Conservation (phyloP, 2,113 vertebrate species). For the Oncorhynchus gorbuscha region DNA sequence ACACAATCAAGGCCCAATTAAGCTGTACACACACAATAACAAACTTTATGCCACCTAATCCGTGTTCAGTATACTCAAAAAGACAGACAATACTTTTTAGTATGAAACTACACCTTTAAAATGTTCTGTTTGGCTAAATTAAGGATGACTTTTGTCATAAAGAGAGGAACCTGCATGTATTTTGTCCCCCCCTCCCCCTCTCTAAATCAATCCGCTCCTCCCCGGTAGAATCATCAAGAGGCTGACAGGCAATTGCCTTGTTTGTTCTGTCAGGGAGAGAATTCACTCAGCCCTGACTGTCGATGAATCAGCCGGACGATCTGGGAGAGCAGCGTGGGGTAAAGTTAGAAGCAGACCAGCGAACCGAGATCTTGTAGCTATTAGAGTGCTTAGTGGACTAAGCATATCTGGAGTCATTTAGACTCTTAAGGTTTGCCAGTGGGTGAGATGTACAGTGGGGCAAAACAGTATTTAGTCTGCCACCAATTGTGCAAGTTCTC, state of each 20-base stretch:
- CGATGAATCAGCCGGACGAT: slow-evolving; percentile 19
- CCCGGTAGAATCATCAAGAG: slow-evolving; percentile 11
- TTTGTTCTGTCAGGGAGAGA: slow-evolving; percentile 29
- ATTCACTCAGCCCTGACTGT: slow-evolving; percentile 2
- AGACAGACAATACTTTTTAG: too few species aligned
- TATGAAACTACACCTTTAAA: not conserved
- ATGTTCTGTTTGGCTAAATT: not conserved
- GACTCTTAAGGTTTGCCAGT: too few species aligned
- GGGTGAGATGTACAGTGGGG: too few species aligned
- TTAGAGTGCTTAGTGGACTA: not conserved
- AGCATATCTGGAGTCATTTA: not conserved
- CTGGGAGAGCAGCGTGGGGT: not conserved
- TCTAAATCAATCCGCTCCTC: slow-evolving; percentile 4
- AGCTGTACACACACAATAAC: too few species aligned
- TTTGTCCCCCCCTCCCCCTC: not conserved
- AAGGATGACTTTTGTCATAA: not conserved
- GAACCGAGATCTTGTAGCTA: slow-evolving; percentile 15
- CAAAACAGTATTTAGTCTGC: too few species aligned
- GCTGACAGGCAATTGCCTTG: slow-evolving; percentile 39
- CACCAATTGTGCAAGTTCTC: too few species aligned
- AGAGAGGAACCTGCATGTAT: not conserved
- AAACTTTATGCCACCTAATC: not conserved
- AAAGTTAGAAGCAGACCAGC: not conserved
- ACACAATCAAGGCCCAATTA: too few species aligned
- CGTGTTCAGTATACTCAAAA: too few species aligned